Base-by-base conservation (phyloP, 2,888 invertebrate genomes). In the Tenthredo scrophulariae region DNA sequence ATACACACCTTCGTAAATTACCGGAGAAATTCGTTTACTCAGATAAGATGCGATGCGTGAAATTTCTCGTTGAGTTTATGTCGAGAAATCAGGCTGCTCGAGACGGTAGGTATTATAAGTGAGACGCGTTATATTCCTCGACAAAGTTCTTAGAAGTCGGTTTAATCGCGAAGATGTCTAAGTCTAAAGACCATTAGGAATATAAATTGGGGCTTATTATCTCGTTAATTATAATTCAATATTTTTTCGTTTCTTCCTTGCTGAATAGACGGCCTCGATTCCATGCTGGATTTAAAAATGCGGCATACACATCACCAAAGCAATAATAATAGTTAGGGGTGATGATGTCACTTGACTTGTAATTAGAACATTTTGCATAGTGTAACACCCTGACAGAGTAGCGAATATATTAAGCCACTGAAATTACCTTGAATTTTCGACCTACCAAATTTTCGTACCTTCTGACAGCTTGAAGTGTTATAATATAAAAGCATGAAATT, bases 61-160 rank as follows among this genome's bases (percentile, higher is more conserved):
- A 62, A 62, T 62, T 62, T 62, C 62, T 62, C 62, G 62, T 62
- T 62, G 62, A 62, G 26, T 26, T 62, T 26, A 26, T 62, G 62
- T 26, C 62, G n/a, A 26, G 62, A 62, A 22, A 62, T 62, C 26
- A 22, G 62, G 62, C 22, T 62, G 3, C 62, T 62, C 62, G 22
- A 62, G 62, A 13, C n/a, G 54, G n/a, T 54, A n/a, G 46, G 46
- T 46, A 43, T 43, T 46, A 50, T 54, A 54, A n/a, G 54, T 54
- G 10, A n/a, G 54, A 7, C n/a, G 54, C 7, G n/a, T n/a, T 54
- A n/a, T 54, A 54, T 54, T 22, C 26, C 26, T 62, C 9, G 26
- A 22, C 62, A 62, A 62, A 62, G 26, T 22, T 26, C 62, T 62
- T 62, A 7, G 62, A 26, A 62, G 62, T 22, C 26, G 26, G 22